Evolutionary conservation across 2,888 invertebrate species (phyloP), one percentile per base, ranked within the genome.

Genomic region (Bedellia somnulentella): DNA sequence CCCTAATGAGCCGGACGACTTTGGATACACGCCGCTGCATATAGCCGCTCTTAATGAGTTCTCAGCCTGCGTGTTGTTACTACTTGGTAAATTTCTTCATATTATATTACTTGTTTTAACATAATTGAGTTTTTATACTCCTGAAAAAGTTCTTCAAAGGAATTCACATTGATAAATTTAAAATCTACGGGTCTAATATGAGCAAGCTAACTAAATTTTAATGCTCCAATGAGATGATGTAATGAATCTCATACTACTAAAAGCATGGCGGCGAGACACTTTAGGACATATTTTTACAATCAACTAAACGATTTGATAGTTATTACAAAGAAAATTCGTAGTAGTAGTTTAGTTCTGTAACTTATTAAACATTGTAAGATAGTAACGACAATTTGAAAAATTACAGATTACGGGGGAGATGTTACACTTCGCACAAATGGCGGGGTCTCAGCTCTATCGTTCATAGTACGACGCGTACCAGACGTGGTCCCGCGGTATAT

Each of bases 11-110:
- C 78, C 87, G 0, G 90, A 91, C 47, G 80, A 82, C 40, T 89
- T 86, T 45, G 91, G 91, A n/a, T 91, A 90, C 48, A 89, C 90
- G 0, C 86, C 91, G 0, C 57, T 91, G 17, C 91, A 92, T 50
- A 80, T 90, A 25, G 90, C 92, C 1, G 91, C 90, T 0, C 64
- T 91, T 15, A 89, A 90, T 49, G 91, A 91, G 55, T 88, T 86
- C 45, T 87, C 89, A 5, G 79, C 81, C 11, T 86, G 87, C 43
- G 89, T 88, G 9, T 71, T 85, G 44, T 62, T 87, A 31, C 68
- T 92, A 30, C 67, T 92, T 38, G 81, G 79, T 57, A 44, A 54
- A 46, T 30, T 29, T n/a, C n/a, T n/a, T n/a, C n/a, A n/a, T n/a
- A n/a, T n/a, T n/a, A n/a, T n/a, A 28, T 25, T 33, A 24, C 30